A percentile compares a stretch with the other conserved stretches of the same genome.
Evolutionary conservation across 53 echinoderm and acorn worm genomes (phyloP).

Genomic region (Holothuria scabra): DNA sequence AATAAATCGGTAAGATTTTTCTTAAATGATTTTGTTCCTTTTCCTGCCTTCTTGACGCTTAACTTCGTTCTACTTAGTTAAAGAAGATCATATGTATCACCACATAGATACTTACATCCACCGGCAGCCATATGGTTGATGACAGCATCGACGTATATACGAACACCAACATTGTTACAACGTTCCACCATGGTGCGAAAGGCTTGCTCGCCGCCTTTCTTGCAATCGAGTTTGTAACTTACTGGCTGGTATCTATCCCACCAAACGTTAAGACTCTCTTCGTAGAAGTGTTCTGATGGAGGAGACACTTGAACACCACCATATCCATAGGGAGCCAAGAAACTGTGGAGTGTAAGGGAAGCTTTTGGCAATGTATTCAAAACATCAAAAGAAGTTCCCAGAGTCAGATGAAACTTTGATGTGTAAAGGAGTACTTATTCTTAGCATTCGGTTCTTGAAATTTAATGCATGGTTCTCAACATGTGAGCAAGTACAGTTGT

Average conservation of each 20-base stretch:
- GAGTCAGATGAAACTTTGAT: too few species aligned
- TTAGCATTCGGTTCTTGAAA: too few species aligned
- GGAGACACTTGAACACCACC: conserved; percentile 94
- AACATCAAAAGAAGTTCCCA: too few species aligned
- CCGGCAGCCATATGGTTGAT: conserved; percentile 96
- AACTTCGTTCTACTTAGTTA: too few species aligned
- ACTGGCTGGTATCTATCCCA: conserved; percentile 93
- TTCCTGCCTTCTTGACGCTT: too few species aligned
- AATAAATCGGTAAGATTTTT: too few species aligned
- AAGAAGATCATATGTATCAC: too few species aligned
- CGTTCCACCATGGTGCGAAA: conserved; percentile 87
- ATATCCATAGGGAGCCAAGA: conserved; percentile 83
- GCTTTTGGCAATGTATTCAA: too few species aligned
- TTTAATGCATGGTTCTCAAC: too few species aligned
- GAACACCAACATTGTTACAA: conserved; percentile 85
- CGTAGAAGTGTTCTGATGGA: conserved; percentile 81
- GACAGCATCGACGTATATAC: conserved; percentile 94
- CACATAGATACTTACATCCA: background rate
- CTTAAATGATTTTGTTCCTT: too few species aligned
- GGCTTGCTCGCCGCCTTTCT: conserved; percentile 81
- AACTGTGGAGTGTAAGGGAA: conserved; percentile 49
- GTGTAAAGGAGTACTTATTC: too few species aligned
- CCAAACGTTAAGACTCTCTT: conserved; percentile 59
- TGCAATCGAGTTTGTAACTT: conserved; percentile 75
- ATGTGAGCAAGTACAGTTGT: too few species aligned